phyloP scores from a whole-genome alignment of 2,888 invertebrate genomes.

The Noctua janthe region DNA sequence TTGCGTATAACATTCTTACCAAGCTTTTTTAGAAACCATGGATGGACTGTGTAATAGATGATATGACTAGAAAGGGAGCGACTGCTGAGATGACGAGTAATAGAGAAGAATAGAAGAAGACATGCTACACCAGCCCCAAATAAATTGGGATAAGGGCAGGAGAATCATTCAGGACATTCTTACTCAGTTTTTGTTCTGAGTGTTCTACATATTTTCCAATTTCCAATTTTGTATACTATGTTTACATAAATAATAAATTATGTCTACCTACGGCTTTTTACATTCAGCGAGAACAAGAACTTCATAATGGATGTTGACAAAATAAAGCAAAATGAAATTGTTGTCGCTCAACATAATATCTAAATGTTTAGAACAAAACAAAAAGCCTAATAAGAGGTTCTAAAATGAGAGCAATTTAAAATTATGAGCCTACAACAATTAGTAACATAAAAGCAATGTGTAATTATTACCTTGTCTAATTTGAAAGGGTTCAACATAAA shows the following conservation, averaged over 20 bases:
- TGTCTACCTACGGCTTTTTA: neutral
- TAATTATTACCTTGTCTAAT: constrained; percentile 22
- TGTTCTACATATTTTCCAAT: neutral
- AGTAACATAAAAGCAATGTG: neutral
- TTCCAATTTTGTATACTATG: neutral
- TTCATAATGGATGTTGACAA: neutral
- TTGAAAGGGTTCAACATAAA: neutral
- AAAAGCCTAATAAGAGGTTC: neutral
- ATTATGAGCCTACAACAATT: constrained; percentile 14
- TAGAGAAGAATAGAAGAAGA: neutral
- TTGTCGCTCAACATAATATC: neutral
- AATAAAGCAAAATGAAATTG: neutral
- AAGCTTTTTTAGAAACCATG: neutral
- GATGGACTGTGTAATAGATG: neutral
- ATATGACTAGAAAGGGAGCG: neutral
- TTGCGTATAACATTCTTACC: neutral
- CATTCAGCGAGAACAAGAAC: neutral
- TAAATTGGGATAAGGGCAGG: neutral
- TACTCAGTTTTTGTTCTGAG: neutral
- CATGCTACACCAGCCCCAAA: neutral
- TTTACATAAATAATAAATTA: neutral
- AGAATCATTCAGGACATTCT: neutral
- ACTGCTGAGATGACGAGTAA: neutral
- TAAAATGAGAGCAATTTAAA: neutral
- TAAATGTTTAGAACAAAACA: neutral